Evolutionary conservation across 1,140 invertebrate genomes (phyloP), one percentile per base, ranked within the genome.

Genomic region (Sipha flava): DNA sequence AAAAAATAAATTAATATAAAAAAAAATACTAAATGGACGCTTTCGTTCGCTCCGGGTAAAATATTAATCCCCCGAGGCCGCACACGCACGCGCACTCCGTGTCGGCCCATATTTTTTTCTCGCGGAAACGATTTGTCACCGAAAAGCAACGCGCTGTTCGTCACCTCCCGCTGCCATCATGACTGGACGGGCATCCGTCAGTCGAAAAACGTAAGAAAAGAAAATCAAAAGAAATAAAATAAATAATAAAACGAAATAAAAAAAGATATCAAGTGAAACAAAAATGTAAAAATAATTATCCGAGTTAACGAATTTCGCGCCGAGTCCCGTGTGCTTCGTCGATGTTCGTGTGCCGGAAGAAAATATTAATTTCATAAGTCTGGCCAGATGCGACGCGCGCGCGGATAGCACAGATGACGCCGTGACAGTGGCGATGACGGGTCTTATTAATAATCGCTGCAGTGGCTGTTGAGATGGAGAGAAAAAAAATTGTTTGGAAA

Each of bases 261-360:
- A 66, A 66, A 66, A n/a, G n/a, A 40, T 40, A 43, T 40, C 23
- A 66, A 66, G 37, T 16, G 40, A 45, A 68, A 68, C 18, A 52
- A 75, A 75, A 75, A 77, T 52, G 40, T 57, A 57, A 40, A 77
- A 77, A 77, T 57, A 77, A 77, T 77, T 75, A 75, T 75, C 49
- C 23, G 66, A 45, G 40, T n/a, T n/a, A 70, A 70, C 66, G 40
- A 29, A 75, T 59, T 43, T 75, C n/a, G 66, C 66, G 23, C 16
- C 23, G 21, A 0, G 6, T 47, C 34, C 23, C 14, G 70, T 37
- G 70, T 52, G n/a, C 37, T 52, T 59, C 26, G n/a, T 77, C 52
- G 34, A 43, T 59, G 34, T 54, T 57, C 40, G 64, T 29, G 6
- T 16, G 49, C 52, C 52, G 73, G 73, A 77, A 57, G 49, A 77